Conservation (phyloP, 2,797 vertebrate species). For the Acrocephalus scirpaceus region DNA sequence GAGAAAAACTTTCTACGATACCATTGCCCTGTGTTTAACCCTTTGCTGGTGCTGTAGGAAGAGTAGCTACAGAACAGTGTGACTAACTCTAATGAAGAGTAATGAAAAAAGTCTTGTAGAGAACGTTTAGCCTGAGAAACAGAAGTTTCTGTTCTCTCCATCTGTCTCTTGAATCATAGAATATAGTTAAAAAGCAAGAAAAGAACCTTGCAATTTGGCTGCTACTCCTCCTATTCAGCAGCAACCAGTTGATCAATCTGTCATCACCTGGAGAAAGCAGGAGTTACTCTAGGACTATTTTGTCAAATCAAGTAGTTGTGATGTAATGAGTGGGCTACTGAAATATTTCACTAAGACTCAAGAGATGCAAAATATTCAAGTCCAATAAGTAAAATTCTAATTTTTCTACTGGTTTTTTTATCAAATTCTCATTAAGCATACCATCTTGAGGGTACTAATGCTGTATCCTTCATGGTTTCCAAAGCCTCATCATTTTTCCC, state of each 20-base stretch:
- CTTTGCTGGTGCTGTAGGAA: background rate
- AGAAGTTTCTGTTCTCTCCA: background rate
- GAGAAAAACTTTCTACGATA: background rate
- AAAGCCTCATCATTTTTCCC: background rate
- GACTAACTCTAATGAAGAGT: background rate
- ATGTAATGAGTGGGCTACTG: background rate
- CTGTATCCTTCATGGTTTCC: background rate
- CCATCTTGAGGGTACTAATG: background rate
- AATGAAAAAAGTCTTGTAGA: background rate
- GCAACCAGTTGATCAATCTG: background rate
- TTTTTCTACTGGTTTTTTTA: background rate
- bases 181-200: background rate
- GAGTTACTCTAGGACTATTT: background rate
- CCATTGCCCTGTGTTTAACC: background rate
- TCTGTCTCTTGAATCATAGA: background rate
- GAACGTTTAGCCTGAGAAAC: background rate
- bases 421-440: slow-evolving; percentile 15
- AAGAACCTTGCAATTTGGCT: background rate
- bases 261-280: background rate
- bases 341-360: background rate
- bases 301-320: background rate
- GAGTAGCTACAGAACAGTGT: background rate
- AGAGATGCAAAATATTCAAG: background rate
- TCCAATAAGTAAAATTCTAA: background rate
- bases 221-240: background rate